Percentiles rank a stretch among this genome's conserved stretches.
phyloP scores from a whole-genome alignment of 2,888 invertebrate genomes.

The Altica lythri region DNA sequence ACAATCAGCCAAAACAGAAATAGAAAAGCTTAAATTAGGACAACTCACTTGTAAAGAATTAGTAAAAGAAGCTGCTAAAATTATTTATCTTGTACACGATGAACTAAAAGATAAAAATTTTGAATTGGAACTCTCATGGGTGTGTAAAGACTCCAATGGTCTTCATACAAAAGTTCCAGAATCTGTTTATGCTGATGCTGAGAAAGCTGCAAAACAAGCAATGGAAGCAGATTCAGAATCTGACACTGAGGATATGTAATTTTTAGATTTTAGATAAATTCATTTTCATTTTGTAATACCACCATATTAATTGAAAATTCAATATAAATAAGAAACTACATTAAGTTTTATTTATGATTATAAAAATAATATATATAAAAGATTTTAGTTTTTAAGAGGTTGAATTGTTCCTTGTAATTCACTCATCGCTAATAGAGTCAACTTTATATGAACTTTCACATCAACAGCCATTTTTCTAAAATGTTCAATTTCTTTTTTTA shows the following conservation, averaged over 20 bases:
- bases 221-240: constrained; percentile 86
- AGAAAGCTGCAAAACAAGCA: constrained; percentile 87
- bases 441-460: constrained; percentile 55
- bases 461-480: constrained; percentile 52
- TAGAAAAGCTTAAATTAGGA: constrained; percentile 91
- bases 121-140: constrained; percentile 94
- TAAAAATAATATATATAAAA: background rate
- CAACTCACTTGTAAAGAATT: constrained; percentile 84
- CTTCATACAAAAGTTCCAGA: constrained; percentile 81
- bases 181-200: constrained; percentile 79
- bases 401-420: constrained; percentile 47
- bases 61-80: constrained; percentile 93
- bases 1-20: constrained; percentile 98
- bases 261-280: no score
- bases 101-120: constrained; percentile 96
- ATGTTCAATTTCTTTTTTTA: constrained; percentile 53
- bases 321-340: no score
- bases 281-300: no score
- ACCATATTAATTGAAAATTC: no score
- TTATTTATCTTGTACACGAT: constrained; percentile 88
- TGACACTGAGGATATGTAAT: constrained; percentile 74
- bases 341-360: no score
- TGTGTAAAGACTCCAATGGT: constrained; percentile 80
- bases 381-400: constrained; percentile 1
- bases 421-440: constrained; percentile 53